Percentiles rank a stretch among this genome's conserved stretches.
phyloP scores from a whole-genome alignment of 2,888 invertebrate genomes.

The Phlogophora meticulosa region DNA sequence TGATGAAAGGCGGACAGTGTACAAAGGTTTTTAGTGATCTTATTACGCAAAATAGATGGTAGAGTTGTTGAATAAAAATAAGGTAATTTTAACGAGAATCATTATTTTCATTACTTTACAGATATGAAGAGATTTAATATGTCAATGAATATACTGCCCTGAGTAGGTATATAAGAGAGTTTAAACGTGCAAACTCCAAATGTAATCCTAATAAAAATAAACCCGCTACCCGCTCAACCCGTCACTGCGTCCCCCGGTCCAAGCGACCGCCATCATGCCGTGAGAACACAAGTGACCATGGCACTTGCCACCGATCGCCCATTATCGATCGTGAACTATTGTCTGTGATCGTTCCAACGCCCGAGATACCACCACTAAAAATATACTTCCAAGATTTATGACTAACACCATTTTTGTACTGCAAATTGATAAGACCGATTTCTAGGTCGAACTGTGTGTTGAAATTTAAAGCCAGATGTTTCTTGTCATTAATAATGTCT shows the following conservation, averaged over 20 bases:
- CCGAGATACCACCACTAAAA: conserved; percentile 40
- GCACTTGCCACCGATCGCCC: conserved; percentile 73
- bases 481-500: conserved; percentile 47
- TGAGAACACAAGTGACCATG: conserved; percentile 78
- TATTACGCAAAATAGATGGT: too few species aligned
- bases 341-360: conserved; percentile 59
- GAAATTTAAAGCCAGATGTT: conserved; percentile 48
- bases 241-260: conserved; percentile 20
- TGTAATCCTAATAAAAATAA: not conserved
- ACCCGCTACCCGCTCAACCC: conserved; percentile 52
- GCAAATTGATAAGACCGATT: conserved; percentile 49
- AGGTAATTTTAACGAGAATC: too few species aligned
- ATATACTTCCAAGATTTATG: conserved; percentile 52
- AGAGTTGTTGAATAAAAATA: too few species aligned
- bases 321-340: conserved; percentile 75
- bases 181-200: not conserved
- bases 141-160: too few species aligned
- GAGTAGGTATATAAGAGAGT: too few species aligned
- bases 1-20: too few species aligned
- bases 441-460: conserved; percentile 40
- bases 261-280: conserved; percentile 62
- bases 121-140: too few species aligned
- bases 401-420: conserved; percentile 43
- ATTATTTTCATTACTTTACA: too few species aligned
- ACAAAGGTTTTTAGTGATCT: too few species aligned